Evolutionary conservation across 2,113 vertebrate species (phyloP).

Genomic region (Dissostichus mawsoni): DNA sequence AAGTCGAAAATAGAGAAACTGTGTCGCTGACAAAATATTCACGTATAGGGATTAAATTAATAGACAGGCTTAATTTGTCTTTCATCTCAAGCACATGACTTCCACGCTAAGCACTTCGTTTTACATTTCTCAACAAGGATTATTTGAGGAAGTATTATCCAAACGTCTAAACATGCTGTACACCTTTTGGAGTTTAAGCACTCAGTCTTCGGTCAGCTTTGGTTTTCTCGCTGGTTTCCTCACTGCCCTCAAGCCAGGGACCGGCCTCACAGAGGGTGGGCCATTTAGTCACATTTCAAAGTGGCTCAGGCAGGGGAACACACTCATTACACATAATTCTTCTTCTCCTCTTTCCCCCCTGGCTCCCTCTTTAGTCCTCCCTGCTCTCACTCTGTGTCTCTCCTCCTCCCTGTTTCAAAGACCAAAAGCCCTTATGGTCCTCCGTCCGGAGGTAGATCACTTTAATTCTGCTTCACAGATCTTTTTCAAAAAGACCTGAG

Average conservation of each 20-base stretch:
- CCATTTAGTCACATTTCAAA: constrained; percentile 82
- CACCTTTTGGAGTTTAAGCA: background rate
- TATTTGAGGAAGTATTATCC: constrained; percentile 14
- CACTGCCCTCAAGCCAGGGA: constrained; percentile 41
- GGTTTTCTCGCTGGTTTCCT: constrained; percentile 38
- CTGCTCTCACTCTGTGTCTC: constrained; percentile 42
- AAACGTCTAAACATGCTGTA: constrained; percentile 10
- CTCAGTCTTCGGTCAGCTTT: constrained; percentile 26
- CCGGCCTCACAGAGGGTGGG: constrained; percentile 66
- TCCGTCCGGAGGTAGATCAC: constrained; percentile 83
- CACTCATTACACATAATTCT: constrained; percentile 79
- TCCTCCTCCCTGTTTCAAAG: constrained; percentile 58
- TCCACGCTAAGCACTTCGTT: constrained; percentile 26
- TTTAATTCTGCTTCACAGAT: constrained; percentile 89
- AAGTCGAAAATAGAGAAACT: constrained; percentile 12
- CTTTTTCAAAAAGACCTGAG: constrained; percentile 85
- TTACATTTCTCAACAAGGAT: constrained; percentile 16
- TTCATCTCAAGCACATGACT: constrained; percentile 36
- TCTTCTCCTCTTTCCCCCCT: constrained; percentile 54
- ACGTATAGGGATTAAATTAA: constrained; percentile 27
- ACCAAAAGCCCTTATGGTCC: constrained; percentile 60
- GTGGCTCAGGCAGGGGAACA: constrained; percentile 74
- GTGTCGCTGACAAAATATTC: constrained; percentile 7
- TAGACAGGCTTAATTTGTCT: constrained; percentile 35
- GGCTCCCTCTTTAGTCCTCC: constrained; percentile 19